A percentile compares a stretch with the other conserved stretches of the same genome.
Conservation (phyloP, 23 tunicate genomes). For the Clavelina lepadiformis region DNA sequence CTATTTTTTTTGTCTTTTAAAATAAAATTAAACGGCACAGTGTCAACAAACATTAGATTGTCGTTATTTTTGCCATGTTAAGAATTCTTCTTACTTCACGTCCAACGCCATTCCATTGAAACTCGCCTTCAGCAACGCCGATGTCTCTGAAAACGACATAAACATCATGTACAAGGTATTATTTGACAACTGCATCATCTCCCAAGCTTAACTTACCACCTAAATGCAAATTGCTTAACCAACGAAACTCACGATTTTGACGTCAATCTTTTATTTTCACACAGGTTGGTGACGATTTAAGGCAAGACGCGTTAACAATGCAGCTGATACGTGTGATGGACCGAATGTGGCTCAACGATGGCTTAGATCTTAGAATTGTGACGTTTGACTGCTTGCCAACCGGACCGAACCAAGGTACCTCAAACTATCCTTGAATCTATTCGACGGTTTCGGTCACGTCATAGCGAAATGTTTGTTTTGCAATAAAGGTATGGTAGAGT, state of each 20-base stretch:
- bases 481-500: conserved; percentile 62
- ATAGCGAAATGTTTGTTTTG: neutral
- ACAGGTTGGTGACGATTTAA: conserved; percentile 87
- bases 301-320: conserved; percentile 94
- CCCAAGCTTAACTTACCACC: neutral
- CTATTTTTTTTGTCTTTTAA: too few species aligned
- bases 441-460: neutral
- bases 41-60: too few species aligned
- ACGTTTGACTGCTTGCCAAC: conserved; percentile 89
- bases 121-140: conserved; percentile 48
- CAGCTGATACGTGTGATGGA: conserved; percentile 90
- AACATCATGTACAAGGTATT: conserved; percentile 80
- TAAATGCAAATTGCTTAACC: neutral
- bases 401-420: conserved; percentile 66
- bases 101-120: conserved; percentile 88
- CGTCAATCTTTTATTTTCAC: conserved; percentile 2
- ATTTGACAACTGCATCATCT: neutral
- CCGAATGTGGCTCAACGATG: conserved; percentile 80
- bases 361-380: conserved; percentile 69
- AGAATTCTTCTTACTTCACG: conserved; percentile 78
- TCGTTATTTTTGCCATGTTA: too few species aligned
- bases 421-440: neutral
- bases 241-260: neutral
- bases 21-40: too few species aligned
- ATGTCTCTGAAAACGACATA: conserved; percentile 20